Evolutionary conservation across 2,888 invertebrate species (phyloP).

Genomic region (Tribolium freemani): DNA sequence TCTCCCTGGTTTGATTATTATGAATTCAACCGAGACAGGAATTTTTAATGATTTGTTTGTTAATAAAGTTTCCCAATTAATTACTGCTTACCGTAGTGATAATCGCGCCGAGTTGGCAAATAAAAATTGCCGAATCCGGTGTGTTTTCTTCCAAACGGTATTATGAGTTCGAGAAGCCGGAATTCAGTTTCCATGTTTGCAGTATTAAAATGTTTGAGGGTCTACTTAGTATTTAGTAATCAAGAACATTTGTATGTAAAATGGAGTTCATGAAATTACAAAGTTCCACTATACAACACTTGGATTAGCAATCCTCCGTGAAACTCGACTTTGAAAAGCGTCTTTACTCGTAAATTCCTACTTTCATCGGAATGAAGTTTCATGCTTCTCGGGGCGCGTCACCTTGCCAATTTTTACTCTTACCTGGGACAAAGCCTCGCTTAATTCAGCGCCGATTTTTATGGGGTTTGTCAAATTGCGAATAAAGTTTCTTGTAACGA

Average conservation of each 20-base stretch:
- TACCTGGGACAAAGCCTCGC: slow-evolving; percentile 10
- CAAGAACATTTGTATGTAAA: slow-evolving; percentile 56
- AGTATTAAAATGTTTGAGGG: slow-evolving; percentile 45
- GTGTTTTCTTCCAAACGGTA: background rate
- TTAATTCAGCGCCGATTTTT: slow-evolving; percentile 17
- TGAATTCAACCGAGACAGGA: slow-evolving; percentile 39
- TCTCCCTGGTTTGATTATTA: slow-evolving; percentile 39
- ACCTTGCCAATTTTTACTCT: slow-evolving; percentile 27
- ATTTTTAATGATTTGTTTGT: slow-evolving; percentile 44
- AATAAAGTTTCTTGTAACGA: slow-evolving; percentile 43
- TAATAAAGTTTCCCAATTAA: slow-evolving; percentile 42
- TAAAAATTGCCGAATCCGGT: background rate
- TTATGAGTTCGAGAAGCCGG: slow-evolving; percentile 23
- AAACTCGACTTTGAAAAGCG: slow-evolving; percentile 39
- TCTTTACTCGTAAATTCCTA: slow-evolving; percentile 36
- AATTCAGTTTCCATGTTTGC: slow-evolving; percentile 43
- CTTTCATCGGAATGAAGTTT: slow-evolving; percentile 37
- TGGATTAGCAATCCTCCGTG: slow-evolving; percentile 41
- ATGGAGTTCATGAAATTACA: slow-evolving; percentile 52
- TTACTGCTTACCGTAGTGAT: slow-evolving; percentile 21
- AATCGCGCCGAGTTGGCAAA: slow-evolving; percentile 2
- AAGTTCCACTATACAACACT: slow-evolving; percentile 50
- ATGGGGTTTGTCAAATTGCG: slow-evolving; percentile 17
- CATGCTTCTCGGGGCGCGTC: slow-evolving; percentile 23
- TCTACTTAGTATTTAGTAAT: slow-evolving; percentile 52